Evolutionary conservation across 2,888 invertebrate genomes (phyloP).

Genomic region (Tetranychus piercei): DNA sequence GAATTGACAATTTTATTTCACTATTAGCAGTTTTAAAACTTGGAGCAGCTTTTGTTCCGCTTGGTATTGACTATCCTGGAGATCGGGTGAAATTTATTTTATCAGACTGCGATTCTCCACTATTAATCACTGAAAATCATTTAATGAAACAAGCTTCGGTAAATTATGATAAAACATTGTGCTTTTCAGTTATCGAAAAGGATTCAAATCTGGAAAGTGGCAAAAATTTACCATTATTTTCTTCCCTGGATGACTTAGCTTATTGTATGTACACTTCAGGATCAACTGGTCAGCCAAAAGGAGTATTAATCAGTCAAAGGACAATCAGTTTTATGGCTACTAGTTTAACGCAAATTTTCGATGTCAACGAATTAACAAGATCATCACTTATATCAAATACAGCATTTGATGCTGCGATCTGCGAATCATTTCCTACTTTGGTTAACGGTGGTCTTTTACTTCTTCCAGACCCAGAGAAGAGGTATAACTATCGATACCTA

Average conservation of each 20-base stretch:
- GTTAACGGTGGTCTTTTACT: background rate
- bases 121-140: background rate
- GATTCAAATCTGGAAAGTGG: background rate
- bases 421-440: background rate
- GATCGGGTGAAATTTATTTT: background rate
- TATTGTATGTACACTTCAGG: constrained; percentile 73
- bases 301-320: constrained; percentile 28
- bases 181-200: background rate
- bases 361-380: background rate
- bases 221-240: background rate
- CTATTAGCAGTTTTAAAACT: background rate
- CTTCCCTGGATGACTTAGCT: background rate
- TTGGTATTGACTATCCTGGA: background rate
- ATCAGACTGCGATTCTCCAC: background rate
- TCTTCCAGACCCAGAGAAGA: background rate
- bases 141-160: background rate
- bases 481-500: background rate
- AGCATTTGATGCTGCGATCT: background rate
- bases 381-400: background rate
- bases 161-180: background rate
- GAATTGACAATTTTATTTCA: background rate
- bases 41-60: background rate
- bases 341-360: background rate
- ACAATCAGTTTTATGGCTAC: constrained; percentile 12
- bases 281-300: constrained; percentile 39